Evolutionary conservation across 1,140 invertebrate genomes (phyloP), one percentile per base, ranked within the genome.

Genomic region (Papilio machaon): DNA sequence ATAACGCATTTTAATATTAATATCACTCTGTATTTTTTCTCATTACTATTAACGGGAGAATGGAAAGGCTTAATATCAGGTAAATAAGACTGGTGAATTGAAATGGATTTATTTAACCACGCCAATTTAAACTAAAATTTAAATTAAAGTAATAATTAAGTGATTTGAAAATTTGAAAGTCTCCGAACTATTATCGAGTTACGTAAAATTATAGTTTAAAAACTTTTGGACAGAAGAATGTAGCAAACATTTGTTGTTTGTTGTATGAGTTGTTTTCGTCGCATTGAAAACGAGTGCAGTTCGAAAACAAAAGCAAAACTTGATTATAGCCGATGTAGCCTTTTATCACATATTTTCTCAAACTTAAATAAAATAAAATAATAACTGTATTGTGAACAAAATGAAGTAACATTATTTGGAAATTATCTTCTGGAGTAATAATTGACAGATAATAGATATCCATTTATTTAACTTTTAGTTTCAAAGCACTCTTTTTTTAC

Each of bases 241-340:
- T 15, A 35, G 11, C 64, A 70, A 70, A 70, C 30, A 70, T 70
- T 35, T 70, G n/a, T n/a, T n/a, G n/a, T n/a, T n/a, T n/a, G n/a
- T n/a, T n/a, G n/a, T 15, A 30, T 4, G 23, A 15, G 64, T 70
- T 70, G 64, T 70, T 70, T 70, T 70, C 30, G 11, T 70, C 64
- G 64, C 10, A 23, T 30, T 30, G 10, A 30, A 23, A 64, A 13
- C 19, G 23, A 64, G 60, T 64, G 60, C 64, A 70, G 11, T 19
- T 30, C 64, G 30, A 70, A 35, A 70, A 30, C 64, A 70, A 38
- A 70, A 70, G 30, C 11, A 38, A 30, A 70, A 70, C 30, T 70
- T 35, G 13, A 70, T 70, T 70, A 70, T 70, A 70, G 4, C 5
- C 30, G 30, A 15, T 35, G 11, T 13, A 35, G 30, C 6, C 64